A percentile compares a stretch with the other conserved stretches of the same genome.
Conservation (phyloP, 2,888 invertebrate species). For the Hedychridium roseum region DNA sequence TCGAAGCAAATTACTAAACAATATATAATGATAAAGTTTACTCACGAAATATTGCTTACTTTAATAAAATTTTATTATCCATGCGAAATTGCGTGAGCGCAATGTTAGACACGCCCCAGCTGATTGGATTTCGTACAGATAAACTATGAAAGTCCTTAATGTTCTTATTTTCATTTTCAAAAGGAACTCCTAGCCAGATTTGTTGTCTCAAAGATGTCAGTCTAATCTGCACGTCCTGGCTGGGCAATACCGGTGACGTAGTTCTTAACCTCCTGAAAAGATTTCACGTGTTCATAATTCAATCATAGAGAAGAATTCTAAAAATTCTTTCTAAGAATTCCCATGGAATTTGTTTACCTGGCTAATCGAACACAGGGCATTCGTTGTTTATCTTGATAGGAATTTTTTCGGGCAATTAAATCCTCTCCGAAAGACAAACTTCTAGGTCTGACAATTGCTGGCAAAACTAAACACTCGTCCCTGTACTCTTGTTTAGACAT, state of each 20-base stretch:
- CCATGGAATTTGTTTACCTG: constrained; percentile 27
- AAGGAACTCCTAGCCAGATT: constrained; percentile 75
- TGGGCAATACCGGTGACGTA: constrained; percentile 44
- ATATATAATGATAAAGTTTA: too few relatives aligned
- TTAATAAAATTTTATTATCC: constrained; percentile 69
- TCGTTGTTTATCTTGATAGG: constrained; percentile 32
- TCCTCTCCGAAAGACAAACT: constrained; percentile 50
- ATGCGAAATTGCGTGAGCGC: constrained; percentile 67
- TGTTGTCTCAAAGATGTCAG: constrained; percentile 74
- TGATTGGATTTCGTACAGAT: constrained; percentile 66
- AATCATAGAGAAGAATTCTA: too few relatives aligned
- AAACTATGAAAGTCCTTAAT: constrained; percentile 21
- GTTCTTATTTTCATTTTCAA: constrained; percentile 59
- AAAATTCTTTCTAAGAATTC: not conserved
- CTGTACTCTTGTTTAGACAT: not conserved
- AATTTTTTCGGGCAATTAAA: constrained; percentile 13
- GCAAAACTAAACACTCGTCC: constrained; percentile 35
- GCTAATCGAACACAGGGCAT: constrained; percentile 42
- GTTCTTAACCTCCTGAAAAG: constrained; percentile 43
- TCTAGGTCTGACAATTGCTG: constrained; percentile 45
- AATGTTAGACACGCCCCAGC: constrained; percentile 73
- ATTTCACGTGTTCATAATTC: too few relatives aligned
- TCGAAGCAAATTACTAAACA: too few relatives aligned
- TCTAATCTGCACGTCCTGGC: constrained; percentile 72
- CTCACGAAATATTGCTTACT: too few relatives aligned